These are phyloP conservation scores for Anomalospiza imberbis DNA, from an alignment of 2,797 vertebrate genomes.

Conservation along the genomic window DNA sequence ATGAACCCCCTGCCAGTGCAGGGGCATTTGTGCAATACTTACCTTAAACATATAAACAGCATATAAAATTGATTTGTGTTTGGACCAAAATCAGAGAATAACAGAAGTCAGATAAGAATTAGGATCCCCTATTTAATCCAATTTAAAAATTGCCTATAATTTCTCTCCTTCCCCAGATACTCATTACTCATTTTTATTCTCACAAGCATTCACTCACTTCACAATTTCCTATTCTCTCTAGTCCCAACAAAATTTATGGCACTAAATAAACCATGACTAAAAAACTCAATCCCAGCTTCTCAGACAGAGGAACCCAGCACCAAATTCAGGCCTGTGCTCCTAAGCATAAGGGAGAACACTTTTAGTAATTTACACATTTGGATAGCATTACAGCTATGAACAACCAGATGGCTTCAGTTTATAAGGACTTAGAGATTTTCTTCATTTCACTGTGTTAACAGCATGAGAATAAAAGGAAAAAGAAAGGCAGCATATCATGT, in stretches of 20 bases:
- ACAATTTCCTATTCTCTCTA: background rate
- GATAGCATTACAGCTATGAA: background rate
- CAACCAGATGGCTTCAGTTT: conserved; percentile 10
- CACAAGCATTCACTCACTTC: background rate
- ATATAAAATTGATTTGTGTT: background rate
- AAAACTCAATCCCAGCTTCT: background rate
- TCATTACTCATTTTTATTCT: background rate
- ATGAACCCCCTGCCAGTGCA: background rate
- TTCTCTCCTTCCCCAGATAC: background rate
- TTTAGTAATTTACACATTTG: background rate
- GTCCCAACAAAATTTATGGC: background rate
- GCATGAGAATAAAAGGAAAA: background rate
- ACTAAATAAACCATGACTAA: background rate
- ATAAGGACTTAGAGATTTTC: background rate
- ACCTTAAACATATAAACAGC: background rate
- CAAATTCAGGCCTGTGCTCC: background rate
- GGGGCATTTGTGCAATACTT: background rate
- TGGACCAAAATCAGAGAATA: background rate
- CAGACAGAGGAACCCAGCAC: background rate
- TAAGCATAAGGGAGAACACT: background rate
- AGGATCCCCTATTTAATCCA: background rate
- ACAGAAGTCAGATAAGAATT: background rate
- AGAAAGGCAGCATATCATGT: background rate
- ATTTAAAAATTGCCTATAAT: background rate
- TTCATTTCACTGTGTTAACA: background rate